phyloP scores from a whole-genome alignment of 2,113 vertebrate species.

The Narcine bancroftii region DNA sequence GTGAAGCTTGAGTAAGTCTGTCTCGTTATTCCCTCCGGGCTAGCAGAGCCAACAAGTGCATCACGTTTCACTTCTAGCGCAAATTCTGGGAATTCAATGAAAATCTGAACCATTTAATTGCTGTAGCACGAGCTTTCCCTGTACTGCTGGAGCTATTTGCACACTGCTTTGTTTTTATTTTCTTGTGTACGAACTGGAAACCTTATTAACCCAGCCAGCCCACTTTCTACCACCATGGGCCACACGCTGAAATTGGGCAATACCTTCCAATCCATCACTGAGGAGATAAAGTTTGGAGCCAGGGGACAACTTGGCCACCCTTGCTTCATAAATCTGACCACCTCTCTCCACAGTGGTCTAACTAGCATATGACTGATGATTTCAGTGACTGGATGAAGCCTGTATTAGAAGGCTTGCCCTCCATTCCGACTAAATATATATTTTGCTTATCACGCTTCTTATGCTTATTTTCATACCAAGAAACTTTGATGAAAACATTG shows the following conservation, averaged over 20 bases:
- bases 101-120: slow-evolving; percentile 38
- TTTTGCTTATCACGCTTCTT: slow-evolving; percentile 10
- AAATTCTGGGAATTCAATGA: slow-evolving; percentile 37
- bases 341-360: slow-evolving; percentile 21
- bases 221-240: background rate
- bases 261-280: slow-evolving; percentile 30
- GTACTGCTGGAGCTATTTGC: slow-evolving; percentile 19
- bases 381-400: slow-evolving; percentile 30
- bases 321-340: slow-evolving; percentile 36
- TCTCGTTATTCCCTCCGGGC: slow-evolving; percentile 69
- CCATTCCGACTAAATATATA: slow-evolving; percentile 25
- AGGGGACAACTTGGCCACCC: slow-evolving; percentile 28
- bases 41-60: slow-evolving; percentile 58
- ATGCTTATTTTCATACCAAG: background rate
- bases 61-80: slow-evolving; percentile 54
- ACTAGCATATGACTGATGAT: slow-evolving; percentile 33
- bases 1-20: slow-evolving; percentile 84
- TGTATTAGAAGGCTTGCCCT: background rate
- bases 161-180: slow-evolving; percentile 23
- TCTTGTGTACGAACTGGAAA: background rate
- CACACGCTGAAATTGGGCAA: background rate
- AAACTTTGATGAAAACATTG: background rate
- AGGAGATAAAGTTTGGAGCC: slow-evolving; percentile 33
- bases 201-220: background rate
- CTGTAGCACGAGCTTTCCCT: slow-evolving; percentile 14